These are phyloP conservation scores for Ptychoptera albimana DNA, from an alignment of 2,888 invertebrate genomes.

Conservation along the genomic window DNA sequence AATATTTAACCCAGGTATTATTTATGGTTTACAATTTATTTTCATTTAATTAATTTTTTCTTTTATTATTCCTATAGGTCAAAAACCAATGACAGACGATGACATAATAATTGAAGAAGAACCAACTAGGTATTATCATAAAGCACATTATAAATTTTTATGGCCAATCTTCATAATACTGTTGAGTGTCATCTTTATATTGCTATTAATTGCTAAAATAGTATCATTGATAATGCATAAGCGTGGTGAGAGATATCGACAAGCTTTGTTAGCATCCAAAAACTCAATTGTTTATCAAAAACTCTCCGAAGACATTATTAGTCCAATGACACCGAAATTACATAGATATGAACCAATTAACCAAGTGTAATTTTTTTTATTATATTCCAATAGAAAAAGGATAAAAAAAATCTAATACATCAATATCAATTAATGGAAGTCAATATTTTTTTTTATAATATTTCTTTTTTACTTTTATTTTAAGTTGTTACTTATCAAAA, in stretches of 20 bases:
- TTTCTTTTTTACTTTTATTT: no score
- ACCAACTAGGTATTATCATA: no score
- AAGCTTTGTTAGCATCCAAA: conserved; percentile 28
- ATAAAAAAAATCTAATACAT: no score
- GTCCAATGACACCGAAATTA: conserved; percentile 50
- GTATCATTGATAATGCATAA: conserved; percentile 36
- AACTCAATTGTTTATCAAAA: conserved; percentile 55
- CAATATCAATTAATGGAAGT: no score
- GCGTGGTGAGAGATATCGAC: conserved; percentile 32
- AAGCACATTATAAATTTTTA: conserved; percentile 23
- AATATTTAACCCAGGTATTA: neutral
- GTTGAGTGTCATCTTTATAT: conserved; percentile 36
- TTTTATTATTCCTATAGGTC: no score
- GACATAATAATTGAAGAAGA: conserved; percentile 21
- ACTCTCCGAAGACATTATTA: conserved; percentile 57
- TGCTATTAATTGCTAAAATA: conserved; percentile 37
- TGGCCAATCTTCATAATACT: conserved; percentile 43
- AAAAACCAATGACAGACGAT: conserved; percentile 16
- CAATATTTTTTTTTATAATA: no score
- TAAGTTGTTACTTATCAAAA: no score
- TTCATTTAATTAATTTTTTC: no score
- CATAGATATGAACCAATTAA: conserved; percentile 45
- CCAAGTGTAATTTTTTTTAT: conserved; percentile 22
- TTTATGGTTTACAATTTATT: no score
- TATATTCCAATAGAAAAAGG: no score